Conservation (phyloP, 2,888 invertebrate species). For the Agapostemon virescens region DNA sequence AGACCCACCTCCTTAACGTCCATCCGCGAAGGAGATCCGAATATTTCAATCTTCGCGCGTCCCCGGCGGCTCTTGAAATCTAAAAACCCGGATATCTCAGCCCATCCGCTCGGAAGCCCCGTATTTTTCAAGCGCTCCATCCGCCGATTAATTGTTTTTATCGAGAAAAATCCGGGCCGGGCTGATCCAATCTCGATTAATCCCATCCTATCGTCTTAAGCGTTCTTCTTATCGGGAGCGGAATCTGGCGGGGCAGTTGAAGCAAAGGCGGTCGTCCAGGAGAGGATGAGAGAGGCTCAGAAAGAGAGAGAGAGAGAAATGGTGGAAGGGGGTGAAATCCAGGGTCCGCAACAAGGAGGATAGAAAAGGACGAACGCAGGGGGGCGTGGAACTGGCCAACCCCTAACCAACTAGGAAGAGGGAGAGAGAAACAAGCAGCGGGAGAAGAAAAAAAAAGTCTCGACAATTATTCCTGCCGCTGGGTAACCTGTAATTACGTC, state of each 20-base stretch:
- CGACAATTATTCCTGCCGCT: slow-evolving; percentile 56
- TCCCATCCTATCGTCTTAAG: slow-evolving; percentile 49
- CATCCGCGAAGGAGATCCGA: background rate
- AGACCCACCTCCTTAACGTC: background rate
- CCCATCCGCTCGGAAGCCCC: background rate
- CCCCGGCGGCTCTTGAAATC: background rate
- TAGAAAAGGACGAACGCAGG: background rate
- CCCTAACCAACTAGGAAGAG: background rate
- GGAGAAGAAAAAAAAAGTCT: slow-evolving; percentile 38
- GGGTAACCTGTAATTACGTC: slow-evolving; percentile 56
- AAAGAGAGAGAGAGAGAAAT: background rate
- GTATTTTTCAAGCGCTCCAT: slow-evolving; percentile 57
- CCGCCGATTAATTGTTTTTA: slow-evolving; percentile 68
- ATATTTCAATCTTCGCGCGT: slow-evolving; percentile 13
- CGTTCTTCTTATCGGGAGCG: slow-evolving; percentile 56
- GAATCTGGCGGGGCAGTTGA: slow-evolving; percentile 48
- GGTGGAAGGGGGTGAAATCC: background rate
- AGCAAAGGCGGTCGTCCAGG: slow-evolving; percentile 1
- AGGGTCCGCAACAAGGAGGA: background rate
- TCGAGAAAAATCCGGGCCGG: slow-evolving; percentile 55
- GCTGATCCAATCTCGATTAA: slow-evolving; percentile 67
- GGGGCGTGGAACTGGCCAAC: background rate
- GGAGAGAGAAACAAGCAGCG: slow-evolving; percentile 9
- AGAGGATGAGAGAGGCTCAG: background rate
- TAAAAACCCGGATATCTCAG: background rate